These are phyloP conservation scores for Trachymyrmex cornetzi DNA, from an alignment of 1,140 invertebrate genomes.

Conservation along the genomic window DNA sequence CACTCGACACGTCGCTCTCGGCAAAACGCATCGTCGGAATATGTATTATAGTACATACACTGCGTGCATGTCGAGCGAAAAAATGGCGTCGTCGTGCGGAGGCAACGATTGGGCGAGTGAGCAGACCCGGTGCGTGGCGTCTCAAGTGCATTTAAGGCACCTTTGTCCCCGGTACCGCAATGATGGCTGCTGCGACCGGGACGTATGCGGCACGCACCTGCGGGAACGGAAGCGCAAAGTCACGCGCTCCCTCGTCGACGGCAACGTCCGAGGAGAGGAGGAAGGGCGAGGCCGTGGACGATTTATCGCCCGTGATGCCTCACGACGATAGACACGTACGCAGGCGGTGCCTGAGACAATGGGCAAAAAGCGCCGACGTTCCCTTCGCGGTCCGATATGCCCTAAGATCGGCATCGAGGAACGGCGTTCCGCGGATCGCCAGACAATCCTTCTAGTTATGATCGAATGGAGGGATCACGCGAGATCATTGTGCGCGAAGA, in stretches of 20 bases:
- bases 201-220: constrained; percentile 63
- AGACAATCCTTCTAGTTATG: constrained; percentile 53
- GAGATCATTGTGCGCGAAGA: constrained; percentile 49
- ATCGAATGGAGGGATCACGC: constrained; percentile 7
- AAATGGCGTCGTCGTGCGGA: constrained; percentile 73
- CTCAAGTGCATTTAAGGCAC: constrained; percentile 64
- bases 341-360: constrained; percentile 64
- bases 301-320: constrained; percentile 68
- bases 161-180: constrained; percentile 64
- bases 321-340: constrained; percentile 57
- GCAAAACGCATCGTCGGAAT: not conserved
- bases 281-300: constrained; percentile 42
- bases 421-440: constrained; percentile 10
- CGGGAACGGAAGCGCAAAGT: constrained; percentile 65
- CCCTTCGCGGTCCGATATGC: constrained; percentile 5
- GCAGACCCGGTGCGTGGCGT: constrained; percentile 69
- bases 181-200: constrained; percentile 56
- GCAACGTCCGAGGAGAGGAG: constrained; percentile 5
- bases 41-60: too few species aligned
- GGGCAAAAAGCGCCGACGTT: constrained; percentile 54
- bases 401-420: constrained; percentile 17
- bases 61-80: constrained; percentile 31
- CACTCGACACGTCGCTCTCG: not conserved
- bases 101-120: constrained; percentile 74
- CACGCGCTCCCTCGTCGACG: constrained; percentile 67